Percentiles rank a stretch among this genome's conserved stretches.
phyloP scores from a whole-genome alignment of 2,113 vertebrate genomes.

The Progne subis region DNA sequence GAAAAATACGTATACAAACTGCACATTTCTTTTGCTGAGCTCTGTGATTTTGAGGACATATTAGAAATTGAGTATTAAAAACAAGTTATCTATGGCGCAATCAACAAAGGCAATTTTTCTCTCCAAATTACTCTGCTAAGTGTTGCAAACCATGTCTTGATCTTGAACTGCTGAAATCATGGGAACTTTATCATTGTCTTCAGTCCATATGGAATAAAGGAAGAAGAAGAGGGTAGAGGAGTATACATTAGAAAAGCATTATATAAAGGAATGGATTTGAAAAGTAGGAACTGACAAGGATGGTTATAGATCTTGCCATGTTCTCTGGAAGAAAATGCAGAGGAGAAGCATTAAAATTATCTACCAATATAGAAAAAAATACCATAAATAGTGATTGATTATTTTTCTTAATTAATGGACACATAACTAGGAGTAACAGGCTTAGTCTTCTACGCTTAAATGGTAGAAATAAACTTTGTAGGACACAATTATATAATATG shows the following conservation, averaged over 20 bases:
- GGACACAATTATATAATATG: neutral
- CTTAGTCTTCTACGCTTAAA: neutral
- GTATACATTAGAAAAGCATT: neutral
- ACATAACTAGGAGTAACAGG: neutral
- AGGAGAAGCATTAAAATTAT: neutral
- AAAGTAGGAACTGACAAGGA: conserved; percentile 2
- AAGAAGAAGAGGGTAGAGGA: neutral
- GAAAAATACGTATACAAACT: neutral
- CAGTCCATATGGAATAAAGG: neutral
- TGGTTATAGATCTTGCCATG: neutral
- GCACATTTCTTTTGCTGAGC: neutral
- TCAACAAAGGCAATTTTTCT: neutral
- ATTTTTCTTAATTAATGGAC: conserved; percentile 10
- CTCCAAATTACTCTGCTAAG: neutral
- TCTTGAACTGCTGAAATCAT: neutral
- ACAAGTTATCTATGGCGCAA: neutral
- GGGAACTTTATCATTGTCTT: neutral
- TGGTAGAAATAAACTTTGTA: neutral
- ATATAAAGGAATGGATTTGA: neutral
- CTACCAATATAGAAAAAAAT: neutral
- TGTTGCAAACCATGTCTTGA: neutral
- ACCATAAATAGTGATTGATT: neutral
- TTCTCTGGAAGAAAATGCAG: neutral
- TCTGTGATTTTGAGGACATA: neutral
- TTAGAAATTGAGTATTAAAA: neutral